Evolutionary conservation across 2,113 vertebrate genomes (phyloP), one percentile per base, ranked within the genome.

Genomic region (Bothrops jararaca): DNA sequence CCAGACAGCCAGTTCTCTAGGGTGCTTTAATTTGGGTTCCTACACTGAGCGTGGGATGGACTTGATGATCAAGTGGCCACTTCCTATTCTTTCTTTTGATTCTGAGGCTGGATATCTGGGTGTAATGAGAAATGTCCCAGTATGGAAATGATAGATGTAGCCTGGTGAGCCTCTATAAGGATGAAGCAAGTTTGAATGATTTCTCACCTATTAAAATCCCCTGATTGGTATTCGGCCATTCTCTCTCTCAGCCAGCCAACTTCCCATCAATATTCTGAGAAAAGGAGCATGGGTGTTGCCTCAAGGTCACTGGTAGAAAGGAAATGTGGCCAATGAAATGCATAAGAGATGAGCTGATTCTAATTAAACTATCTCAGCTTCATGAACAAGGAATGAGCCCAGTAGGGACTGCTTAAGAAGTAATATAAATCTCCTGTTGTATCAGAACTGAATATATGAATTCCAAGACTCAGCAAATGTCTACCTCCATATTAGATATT

Each of bases 401-500:
- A 88, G 50, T 42, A 26, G 23, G 9, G 80, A 69, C 48, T 58
- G 23, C 26, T 56, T 54, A 74, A 74, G 34, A 54, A 2, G 74
- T 29, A 18, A 88, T 11, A 42, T 26, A 56, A 89, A 29, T 20
- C 12, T 85, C 92, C 52, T 50, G 12, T 39, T 10, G 39, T 69
- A 64, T 29, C 8, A 56, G 39, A 89, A 89, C 29, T 69, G 56
- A 56, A 56, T 58, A 22, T 57, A 6, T 89, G 88, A 89, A 92
- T 85, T 42, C 45, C 6, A 85, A n/a, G 22, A 50, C 15, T 50
- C 3, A 34, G 56, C 34, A 39, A 45, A 34, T 91, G 42, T 34
- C 45, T 60, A n/a, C 9, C 18, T 91, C 91, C 29, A 52, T 18
- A 92, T 85, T 92, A 89, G 85, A 92, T 89, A 52, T 58, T 39